Evolutionary conservation across 2,797 vertebrate species (phyloP), one percentile per base, ranked within the genome.

Genomic region (Hypotaenidia philippensis): DNA sequence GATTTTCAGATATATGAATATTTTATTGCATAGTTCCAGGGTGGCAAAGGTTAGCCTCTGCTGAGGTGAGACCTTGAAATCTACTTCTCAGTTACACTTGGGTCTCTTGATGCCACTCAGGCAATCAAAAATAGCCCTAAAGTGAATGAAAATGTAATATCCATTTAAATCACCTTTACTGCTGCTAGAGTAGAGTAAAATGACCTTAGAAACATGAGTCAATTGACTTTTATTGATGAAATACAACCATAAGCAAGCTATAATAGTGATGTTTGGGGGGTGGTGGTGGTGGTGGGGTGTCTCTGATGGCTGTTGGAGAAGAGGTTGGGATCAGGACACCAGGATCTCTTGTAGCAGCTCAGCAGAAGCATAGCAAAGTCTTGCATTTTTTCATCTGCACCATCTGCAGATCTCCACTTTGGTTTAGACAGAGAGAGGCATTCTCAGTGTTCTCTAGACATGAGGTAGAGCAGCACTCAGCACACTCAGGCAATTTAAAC

Each of bases 141-240:
- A 93, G 31, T 89, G 87, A 89, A 77, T 53, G 55, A 88, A 87
- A 88, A 80, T 38, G 21, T 56, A 74, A 56, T 60, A 76, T 27
- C 32, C 11, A 41, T 89, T 83, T 88, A 93, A 94, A 83, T 86
- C 66, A 72, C 59, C 50, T 83, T 90, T 79, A 47, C 9, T 85
- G 52, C 57, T 81, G 79, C 29, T 53, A 69, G 29, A 50, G 16
- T 77, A 76, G 53, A 74, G 64, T 82, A 59, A 94, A 94, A 77
- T 92, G 25, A 83, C 77, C 60, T 90, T 77, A 83, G 53, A 82
- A 94, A 74, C 23, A 36, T 22, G 22, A 89, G 18, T 53, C 68
- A 68, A 21, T 64, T 90, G 68, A 52, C 52, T 72, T 83, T 70
- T 93, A 84, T 93, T 90, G 47, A 64, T 60, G 14, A 83, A 90